Evolutionary conservation across 2,797 vertebrate species (phyloP), one percentile per base, ranked within the genome.

Genomic region (Rhincodon typus): DNA sequence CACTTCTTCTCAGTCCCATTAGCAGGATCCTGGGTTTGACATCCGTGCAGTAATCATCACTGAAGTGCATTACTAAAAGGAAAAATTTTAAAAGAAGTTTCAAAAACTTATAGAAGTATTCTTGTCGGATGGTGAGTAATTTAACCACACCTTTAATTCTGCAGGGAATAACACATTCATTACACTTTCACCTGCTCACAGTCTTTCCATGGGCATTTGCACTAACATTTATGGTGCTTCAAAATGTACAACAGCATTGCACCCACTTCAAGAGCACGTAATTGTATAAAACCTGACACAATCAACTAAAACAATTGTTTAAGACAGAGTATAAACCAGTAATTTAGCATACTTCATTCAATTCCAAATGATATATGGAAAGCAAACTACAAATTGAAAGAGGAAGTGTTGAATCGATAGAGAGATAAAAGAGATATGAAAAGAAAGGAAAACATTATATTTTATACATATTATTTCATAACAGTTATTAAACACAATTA

Each of bases 1-100:
- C 99, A 12, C 98, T 99, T 96, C 98, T 98, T 95, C 99, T 97
- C 96, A 99, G 97, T 95, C 99, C 99, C 99, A 99, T 99, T 84
- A 99, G 97, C 96, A 99, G 97, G 96, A 99, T 99, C 88, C 99
- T 98, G 57, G 99, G 99, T 97, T 99, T 99, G 96, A 99, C 98
- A 97, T 99, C 98, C 67, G 98, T 97, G 96, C 97, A 98, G 97
- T 98, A 98, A 77, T 98, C 98, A 96, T 99, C 98, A 25, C 97
- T 98, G 97, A 98, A 98, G 97, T 98, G 98, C 97, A 98, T 96
- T 96, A 98, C 98, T 98, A 96, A 96, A 97, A 96, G n/a, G 0
- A 30, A 30, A 74, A 94, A 72, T 50, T 50, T 50, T 13, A 34
- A n/a, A 42, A 72, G 50, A 53, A 17, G 12, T 53, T 91, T 91